Percentiles rank a stretch among this genome's conserved stretches.
These are phyloP conservation scores for Sciurus niger DNA, from an alignment of 2,113 vertebrate genomes.

Conservation along the genomic window DNA sequence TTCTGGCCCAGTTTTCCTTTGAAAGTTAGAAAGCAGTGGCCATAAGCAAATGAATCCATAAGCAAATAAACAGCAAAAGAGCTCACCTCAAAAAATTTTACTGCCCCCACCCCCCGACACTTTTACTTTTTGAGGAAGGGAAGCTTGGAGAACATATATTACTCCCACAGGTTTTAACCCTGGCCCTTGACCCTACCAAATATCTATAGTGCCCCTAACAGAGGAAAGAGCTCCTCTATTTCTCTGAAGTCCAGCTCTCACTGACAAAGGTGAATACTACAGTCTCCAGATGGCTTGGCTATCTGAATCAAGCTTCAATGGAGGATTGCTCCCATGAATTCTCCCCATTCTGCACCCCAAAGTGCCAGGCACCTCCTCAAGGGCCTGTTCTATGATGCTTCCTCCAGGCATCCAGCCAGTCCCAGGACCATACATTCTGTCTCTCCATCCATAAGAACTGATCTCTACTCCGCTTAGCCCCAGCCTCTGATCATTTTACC, in stretches of 20 bases:
- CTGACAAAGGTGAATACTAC: not conserved
- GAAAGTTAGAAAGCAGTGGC: not conserved
- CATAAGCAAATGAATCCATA: too few relatives aligned
- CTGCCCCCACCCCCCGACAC: not conserved
- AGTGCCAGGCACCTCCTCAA: not conserved
- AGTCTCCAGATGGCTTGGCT: not conserved
- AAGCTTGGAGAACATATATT: not conserved
- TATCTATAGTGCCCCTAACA: not conserved
- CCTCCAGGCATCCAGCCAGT: not conserved
- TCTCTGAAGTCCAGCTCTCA: not conserved
- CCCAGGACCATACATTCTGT: not conserved
- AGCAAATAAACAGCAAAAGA: rapidly evolving
- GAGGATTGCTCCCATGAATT: not conserved
- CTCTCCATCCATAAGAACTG: not conserved
- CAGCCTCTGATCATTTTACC: not conserved
- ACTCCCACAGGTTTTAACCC: not conserved
- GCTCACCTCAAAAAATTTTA: not conserved
- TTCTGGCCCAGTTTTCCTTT: too few relatives aligned
- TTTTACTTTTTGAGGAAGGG: not conserved
- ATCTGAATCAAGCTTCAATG: not conserved
- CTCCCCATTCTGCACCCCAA: not conserved
- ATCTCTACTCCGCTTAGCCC: not conserved
- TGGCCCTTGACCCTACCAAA: too few relatives aligned
- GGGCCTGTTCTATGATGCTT: not conserved
- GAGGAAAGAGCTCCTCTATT: not conserved